phyloP scores from a whole-genome alignment of 2,797 vertebrate species.

The Darevskia nairensis region DNA sequence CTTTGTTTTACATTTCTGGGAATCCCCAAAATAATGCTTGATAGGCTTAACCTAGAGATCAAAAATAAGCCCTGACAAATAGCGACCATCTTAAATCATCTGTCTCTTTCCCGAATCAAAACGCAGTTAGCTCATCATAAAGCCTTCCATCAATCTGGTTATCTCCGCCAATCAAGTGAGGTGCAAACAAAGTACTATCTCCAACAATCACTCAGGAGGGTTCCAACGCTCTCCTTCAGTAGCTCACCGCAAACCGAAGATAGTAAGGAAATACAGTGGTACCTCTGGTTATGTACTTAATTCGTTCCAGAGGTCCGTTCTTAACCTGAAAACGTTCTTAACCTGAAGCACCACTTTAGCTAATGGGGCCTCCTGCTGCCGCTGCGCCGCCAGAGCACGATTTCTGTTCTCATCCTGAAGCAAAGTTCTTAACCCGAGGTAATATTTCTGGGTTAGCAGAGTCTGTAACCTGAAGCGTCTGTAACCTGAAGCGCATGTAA shows the following conservation, averaged over 20 bases:
- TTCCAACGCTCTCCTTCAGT: neutral
- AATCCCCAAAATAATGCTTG: constrained; percentile 17
- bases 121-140: neutral
- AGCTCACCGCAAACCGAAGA: neutral
- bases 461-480: no score
- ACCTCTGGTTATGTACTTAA: no score
- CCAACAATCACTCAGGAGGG: neutral
- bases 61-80: neutral
- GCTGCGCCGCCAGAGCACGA: no score
- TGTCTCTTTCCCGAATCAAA: neutral
- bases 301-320: no score
- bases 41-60: neutral
- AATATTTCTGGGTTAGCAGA: no score
- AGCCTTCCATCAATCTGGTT: neutral
- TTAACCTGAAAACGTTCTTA: no score
- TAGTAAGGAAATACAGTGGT: neutral
- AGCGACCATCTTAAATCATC: neutral
- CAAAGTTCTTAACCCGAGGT: no score
- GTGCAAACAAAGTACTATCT: neutral
- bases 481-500: no score
- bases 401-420: no score
- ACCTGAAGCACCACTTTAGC: no score
- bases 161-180: neutral
- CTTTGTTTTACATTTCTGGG: neutral
- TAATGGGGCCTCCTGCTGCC: no score